Conservation (phyloP, 1,140 invertebrate genomes). For the Drosophila pachea region DNA sequence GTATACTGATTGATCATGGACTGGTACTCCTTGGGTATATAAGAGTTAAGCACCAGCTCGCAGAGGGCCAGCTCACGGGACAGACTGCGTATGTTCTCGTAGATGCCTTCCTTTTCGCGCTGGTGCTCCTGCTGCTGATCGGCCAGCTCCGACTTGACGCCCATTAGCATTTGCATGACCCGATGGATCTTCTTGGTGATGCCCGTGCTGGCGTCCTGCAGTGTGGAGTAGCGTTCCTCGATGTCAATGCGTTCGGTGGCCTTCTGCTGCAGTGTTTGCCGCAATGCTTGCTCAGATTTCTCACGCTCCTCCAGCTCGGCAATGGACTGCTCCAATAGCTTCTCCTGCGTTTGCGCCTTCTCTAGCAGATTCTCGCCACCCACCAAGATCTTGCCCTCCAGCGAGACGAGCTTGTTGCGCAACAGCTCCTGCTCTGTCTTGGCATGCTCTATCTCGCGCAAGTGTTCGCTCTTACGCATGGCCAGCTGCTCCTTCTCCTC, state of each 20-base stretch:
- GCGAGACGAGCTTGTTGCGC: slow-evolving; percentile 90
- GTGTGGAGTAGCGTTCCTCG: slow-evolving; percentile 95
- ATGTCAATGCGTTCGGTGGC: slow-evolving; percentile 95
- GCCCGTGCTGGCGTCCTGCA: slow-evolving; percentile 95
- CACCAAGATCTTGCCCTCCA: slow-evolving; percentile 97
- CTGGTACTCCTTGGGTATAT: slow-evolving; percentile 96
- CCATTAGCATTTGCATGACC: slow-evolving; percentile 89
- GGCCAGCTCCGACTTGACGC: slow-evolving; percentile 90
- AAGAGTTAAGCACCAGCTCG: slow-evolving; percentile 90
- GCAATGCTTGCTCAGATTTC: slow-evolving; percentile 89
- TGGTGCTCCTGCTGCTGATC: slow-evolving; percentile 97
- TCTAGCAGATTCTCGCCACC: slow-evolving; percentile 99
- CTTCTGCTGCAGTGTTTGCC: slow-evolving; percentile 90
- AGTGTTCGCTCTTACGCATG: slow-evolving; percentile 81
- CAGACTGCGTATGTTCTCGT: slow-evolving; percentile 94
- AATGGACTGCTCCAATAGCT: slow-evolving; percentile 93
- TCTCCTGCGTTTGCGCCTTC: slow-evolving; percentile 96
- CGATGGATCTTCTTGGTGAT: slow-evolving; percentile 96
- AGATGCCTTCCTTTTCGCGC: slow-evolving; percentile 95
- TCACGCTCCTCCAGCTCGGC: slow-evolving; percentile 92
- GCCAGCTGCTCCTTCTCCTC: slow-evolving; percentile 83
- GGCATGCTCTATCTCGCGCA: slow-evolving; percentile 81
- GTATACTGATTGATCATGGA: slow-evolving; percentile 95
- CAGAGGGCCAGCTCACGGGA: slow-evolving; percentile 94
- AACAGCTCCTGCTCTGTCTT: slow-evolving; percentile 85